Evolutionary conservation across 2,113 vertebrate genomes (phyloP).

Genomic region (Machaerirhynchus nigripectus): DNA sequence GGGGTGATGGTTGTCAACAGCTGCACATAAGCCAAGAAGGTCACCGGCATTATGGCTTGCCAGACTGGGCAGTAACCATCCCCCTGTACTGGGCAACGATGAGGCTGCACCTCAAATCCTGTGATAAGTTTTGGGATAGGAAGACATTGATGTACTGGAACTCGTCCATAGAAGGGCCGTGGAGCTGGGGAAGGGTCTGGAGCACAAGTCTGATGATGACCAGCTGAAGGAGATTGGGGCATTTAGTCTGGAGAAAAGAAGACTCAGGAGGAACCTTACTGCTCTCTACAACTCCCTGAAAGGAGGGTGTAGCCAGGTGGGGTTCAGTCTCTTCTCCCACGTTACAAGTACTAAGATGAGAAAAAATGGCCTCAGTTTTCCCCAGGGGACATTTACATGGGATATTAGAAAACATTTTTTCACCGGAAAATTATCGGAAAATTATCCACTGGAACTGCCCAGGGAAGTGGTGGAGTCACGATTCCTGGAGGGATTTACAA

Average conservation of each 20-base stretch:
- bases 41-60: not conserved
- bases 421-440: not conserved
- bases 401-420: not conserved
- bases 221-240: accelerated
- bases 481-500: not conserved
- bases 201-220: not conserved
- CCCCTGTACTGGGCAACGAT: not conserved
- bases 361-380: not conserved
- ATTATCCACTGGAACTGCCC: not conserved
- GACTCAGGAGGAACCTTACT: not conserved
- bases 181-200: not conserved
- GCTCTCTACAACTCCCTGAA: not conserved
- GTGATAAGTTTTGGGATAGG: not conserved
- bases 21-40: not conserved
- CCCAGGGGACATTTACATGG: not conserved
- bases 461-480: not conserved
- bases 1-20: not conserved
- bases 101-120: not conserved
- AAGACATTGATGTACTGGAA: not conserved
- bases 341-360: not conserved
- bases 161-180: not conserved
- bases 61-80: not conserved
- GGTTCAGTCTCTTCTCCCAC: not conserved
- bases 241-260: not conserved
- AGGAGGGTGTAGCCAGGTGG: too few species aligned